These are phyloP conservation scores for Chiroxiphia lanceolata DNA, from an alignment of 2,797 vertebrate species.

Conservation along the genomic window DNA sequence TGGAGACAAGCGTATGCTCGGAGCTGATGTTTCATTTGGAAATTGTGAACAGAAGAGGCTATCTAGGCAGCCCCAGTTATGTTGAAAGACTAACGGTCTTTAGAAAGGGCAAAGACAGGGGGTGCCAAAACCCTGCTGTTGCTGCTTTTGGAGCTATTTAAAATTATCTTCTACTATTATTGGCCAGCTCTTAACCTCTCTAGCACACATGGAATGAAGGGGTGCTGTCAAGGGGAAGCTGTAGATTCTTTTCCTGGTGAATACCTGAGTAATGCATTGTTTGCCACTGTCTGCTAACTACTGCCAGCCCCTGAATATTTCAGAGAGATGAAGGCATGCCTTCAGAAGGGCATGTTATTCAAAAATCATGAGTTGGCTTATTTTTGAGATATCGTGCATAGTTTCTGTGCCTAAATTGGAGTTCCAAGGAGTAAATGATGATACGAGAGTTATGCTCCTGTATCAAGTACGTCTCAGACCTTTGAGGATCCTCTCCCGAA, in stretches of 20 bases:
- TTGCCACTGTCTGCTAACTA: background rate
- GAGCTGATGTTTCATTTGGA: background rate
- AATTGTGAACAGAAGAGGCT: background rate
- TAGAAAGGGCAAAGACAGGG: background rate
- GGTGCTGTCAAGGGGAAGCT: background rate
- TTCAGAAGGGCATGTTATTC: background rate
- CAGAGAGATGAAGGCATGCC: background rate
- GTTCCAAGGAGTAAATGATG: background rate
- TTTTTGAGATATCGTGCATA: background rate
- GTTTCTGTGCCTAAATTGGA: background rate
- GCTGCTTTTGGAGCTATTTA: background rate
- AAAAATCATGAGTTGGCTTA: background rate
- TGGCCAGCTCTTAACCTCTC: background rate
- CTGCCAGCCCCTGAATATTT: background rate
- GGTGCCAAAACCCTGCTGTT: background rate
- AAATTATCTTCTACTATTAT: background rate
- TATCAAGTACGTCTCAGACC: background rate
- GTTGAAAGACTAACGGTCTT: background rate
- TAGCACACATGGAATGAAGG: background rate
- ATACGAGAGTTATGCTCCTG: background rate
- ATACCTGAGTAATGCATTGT: background rate
- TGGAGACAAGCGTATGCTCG: background rate
- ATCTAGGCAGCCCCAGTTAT: background rate
- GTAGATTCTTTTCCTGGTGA: background rate
- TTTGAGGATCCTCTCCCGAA: background rate